Base-by-base conservation (phyloP, 2,113 vertebrate species). In the Nycticorax nycticorax region DNA sequence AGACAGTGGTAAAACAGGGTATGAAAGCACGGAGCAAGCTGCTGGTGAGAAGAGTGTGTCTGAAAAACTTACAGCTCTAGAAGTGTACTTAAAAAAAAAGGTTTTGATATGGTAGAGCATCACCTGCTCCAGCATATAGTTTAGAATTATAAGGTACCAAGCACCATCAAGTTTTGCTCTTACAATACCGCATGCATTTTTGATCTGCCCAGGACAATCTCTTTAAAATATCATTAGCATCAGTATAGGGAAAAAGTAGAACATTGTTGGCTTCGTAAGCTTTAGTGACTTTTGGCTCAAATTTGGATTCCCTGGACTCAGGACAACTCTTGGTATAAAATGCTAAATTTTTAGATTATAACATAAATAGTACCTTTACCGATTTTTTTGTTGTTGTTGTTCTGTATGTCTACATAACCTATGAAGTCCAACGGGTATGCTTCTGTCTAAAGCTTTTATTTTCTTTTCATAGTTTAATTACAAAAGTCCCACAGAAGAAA, bases 361-460 rank as follows among this genome's bases (percentile, higher is more conserved):
- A 35, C 11, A 2, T 39, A 66, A 77, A 67, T 28, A 43, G 14
- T 28, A 74, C 26, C 13, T 60, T 62, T 62, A 39, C 5, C 60
- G 6, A 26, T n/a, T 84, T 60, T 22, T 50, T 55, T 22, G 28
- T 48, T 13, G 13, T 8, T 52, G 39, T 41, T 41, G 12, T 41
- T 41, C 45, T 62, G 4, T 47, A 62, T 16, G 3, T 39, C 30
- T 64, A 22, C 17, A 15, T 50, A 63, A 84, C 8, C 2, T 39
- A n/a, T 10, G 7, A 41, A 89, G 5, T 19, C 19, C 37, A 78
- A 57, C 0, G 2, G 9, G 3, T 21, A 64, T 3, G 3, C 18
- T 45, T 85, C 30, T 62, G 7, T 33, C 14, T 83, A 48, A 76
- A 85, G 69, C 3, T 27, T 8, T 41, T 48, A 35, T 28, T 71